These are phyloP conservation scores for Pteropus rufus DNA, from an alignment of 2,797 vertebrate species.

Conservation along the genomic window DNA sequence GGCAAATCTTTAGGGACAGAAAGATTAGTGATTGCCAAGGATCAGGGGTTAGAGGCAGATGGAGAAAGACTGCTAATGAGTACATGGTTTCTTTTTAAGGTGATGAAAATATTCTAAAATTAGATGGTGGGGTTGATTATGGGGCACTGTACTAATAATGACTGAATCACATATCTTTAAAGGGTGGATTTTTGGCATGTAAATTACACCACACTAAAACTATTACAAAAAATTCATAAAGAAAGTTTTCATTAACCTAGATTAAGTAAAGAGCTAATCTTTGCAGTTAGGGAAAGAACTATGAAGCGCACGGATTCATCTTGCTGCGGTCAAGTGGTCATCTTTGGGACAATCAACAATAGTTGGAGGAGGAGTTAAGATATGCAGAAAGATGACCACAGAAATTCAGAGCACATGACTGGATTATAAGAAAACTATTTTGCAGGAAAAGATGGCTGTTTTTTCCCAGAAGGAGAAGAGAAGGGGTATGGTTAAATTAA, in stretches of 20 bases:
- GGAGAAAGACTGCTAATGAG: not conserved
- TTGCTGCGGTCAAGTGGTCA: not conserved
- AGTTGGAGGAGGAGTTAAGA: not conserved
- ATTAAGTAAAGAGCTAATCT: not conserved
- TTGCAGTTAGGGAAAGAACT: not conserved
- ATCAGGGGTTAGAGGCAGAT: not conserved
- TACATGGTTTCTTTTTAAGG: not conserved
- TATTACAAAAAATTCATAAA: not conserved
- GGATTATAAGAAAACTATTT: not conserved
- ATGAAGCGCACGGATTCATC: not conserved
- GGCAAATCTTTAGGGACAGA: not conserved
- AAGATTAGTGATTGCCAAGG: not conserved
- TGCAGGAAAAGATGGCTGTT: not conserved
- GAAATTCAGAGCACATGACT: not conserved
- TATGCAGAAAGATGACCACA: not conserved
- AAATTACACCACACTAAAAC: not conserved
- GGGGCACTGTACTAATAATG: not conserved
- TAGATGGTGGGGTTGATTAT: not conserved
- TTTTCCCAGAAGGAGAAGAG: not conserved
- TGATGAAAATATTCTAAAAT: constrained; percentile 17
- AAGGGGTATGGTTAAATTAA: not conserved
- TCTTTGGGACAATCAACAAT: not conserved
- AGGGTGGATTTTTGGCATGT: not conserved
- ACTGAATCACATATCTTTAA: not conserved
- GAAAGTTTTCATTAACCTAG: not conserved